These are phyloP conservation scores for Notodonta dromedarius DNA, from an alignment of 2,888 invertebrate genomes.

Conservation along the genomic window DNA sequence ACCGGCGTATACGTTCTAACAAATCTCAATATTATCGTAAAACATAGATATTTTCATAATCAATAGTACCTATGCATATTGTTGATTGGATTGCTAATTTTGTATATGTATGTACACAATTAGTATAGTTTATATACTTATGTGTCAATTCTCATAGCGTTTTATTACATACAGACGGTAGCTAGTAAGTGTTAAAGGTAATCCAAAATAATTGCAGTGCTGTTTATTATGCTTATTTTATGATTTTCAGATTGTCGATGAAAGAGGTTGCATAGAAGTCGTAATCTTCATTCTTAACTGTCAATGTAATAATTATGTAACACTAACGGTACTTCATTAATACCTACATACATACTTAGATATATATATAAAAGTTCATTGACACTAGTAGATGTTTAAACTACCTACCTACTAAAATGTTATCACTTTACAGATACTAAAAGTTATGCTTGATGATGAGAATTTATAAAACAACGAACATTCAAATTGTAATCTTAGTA, in stretches of 20 bases:
- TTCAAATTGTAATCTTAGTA: constrained; percentile 59
- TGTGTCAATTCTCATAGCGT: constrained; percentile 85
- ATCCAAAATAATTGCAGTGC: constrained; percentile 68
- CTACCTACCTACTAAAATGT: too few species aligned
- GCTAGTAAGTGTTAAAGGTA: constrained; percentile 83
- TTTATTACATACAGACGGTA: constrained; percentile 83
- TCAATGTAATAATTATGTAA: constrained; percentile 27
- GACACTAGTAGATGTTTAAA: constrained; percentile 15
- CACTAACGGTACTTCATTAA: constrained; percentile 26
- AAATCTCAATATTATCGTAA: constrained; percentile 67
- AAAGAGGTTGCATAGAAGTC: constrained; percentile 24
- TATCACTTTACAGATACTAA: constrained; percentile 21
- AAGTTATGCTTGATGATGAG: constrained; percentile 35
- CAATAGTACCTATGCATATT: constrained; percentile 76
- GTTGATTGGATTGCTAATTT: constrained; percentile 82
- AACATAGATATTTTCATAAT: constrained; percentile 80
- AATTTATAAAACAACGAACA: constrained; percentile 75
- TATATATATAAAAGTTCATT: constrained; percentile 12
- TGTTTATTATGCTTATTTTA: constrained; percentile 68
- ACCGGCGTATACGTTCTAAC: constrained; percentile 48
- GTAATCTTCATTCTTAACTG: constrained; percentile 35
- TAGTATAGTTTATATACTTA: constrained; percentile 86
- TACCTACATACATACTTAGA: constrained; percentile 15
- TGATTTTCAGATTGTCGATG: constrained; percentile 47
- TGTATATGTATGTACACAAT: constrained; percentile 83